Conservation (phyloP, 2,797 vertebrate species). For the Channa striata region DNA sequence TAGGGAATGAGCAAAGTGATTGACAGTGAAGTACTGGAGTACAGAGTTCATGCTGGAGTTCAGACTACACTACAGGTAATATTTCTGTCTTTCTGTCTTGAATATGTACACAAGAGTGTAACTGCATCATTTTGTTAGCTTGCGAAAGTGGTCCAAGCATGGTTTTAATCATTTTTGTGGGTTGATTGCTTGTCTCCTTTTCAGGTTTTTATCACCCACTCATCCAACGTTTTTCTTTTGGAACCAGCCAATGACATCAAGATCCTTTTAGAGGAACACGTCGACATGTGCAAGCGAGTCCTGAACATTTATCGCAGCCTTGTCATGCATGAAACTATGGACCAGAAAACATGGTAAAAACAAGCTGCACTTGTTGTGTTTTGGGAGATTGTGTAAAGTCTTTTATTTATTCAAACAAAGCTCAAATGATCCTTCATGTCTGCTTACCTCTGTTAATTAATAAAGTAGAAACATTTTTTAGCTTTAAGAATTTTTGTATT, state of each 20-base stretch:
- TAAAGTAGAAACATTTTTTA: background rate
- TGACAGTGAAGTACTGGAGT: conserved; percentile 88
- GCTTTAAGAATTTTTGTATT: background rate
- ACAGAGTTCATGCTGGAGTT: conserved; percentile 91
- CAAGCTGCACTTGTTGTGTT: background rate
- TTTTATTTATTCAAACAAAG: background rate
- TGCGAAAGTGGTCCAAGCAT: background rate
- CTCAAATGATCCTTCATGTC: background rate
- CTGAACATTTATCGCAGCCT: conserved; percentile 99
- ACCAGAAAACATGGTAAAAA: conserved; percentile 98
- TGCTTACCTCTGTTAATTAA: background rate
- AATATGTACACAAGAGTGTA: background rate
- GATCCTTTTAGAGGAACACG: conserved; percentile 94
- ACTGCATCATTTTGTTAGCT: background rate
- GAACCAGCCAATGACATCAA: conserved; percentile 98
- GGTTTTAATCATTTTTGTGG: background rate
- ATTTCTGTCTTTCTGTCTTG: background rate
- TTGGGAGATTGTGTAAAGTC: background rate
- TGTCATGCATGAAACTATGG: conserved; percentile 98
- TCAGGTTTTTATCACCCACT: conserved; percentile 97
- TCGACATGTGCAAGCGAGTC: conserved; percentile 99
- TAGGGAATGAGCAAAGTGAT: conserved; percentile 85
- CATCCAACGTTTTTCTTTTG: conserved; percentile 95
- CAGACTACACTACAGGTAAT: conserved; percentile 94
- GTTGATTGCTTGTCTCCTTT: conserved; percentile 24